phyloP scores from a whole-genome alignment of 2,797 vertebrate genomes.

The Sarcoramphus papa region DNA sequence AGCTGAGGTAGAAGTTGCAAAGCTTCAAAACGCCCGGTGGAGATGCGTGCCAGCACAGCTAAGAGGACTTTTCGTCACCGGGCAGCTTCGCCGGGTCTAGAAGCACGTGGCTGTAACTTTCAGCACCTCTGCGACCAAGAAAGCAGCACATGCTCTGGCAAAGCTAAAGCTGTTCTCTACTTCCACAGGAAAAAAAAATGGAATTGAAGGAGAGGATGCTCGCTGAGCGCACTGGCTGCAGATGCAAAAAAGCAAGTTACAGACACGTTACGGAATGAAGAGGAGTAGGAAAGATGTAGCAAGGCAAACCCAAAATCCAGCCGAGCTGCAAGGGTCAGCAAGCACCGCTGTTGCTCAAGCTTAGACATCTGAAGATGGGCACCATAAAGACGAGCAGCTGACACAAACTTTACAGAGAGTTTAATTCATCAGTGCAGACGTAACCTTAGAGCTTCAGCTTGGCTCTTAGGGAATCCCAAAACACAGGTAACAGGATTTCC shows the following conservation, averaged over 20 bases:
- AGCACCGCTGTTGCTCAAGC: not conserved
- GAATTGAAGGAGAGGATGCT: not conserved
- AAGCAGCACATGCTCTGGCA: not conserved
- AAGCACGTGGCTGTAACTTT: not conserved
- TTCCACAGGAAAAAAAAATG: not conserved
- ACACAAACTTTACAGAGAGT: not conserved
- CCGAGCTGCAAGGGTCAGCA: not conserved
- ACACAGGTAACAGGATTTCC: not conserved
- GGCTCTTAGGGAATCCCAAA: not conserved
- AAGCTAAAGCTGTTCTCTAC: not conserved
- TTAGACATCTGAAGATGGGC: not conserved
- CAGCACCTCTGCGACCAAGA: constrained; percentile 16
- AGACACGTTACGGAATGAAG: rapidly evolving
- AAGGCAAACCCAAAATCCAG: not conserved
- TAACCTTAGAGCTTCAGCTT: not conserved
- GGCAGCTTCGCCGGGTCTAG: not conserved
- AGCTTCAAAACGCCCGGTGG: not conserved
- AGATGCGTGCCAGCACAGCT: not conserved
- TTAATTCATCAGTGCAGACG: rapidly evolving
- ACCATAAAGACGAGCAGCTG: not conserved
- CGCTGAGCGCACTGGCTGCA: not conserved
- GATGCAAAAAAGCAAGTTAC: not conserved
- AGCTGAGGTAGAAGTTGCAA: not conserved
- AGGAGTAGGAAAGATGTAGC: not conserved
- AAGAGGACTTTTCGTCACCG: not conserved